phyloP scores from a whole-genome alignment of 1,140 invertebrate genomes.

The Callitettix versicolor region DNA sequence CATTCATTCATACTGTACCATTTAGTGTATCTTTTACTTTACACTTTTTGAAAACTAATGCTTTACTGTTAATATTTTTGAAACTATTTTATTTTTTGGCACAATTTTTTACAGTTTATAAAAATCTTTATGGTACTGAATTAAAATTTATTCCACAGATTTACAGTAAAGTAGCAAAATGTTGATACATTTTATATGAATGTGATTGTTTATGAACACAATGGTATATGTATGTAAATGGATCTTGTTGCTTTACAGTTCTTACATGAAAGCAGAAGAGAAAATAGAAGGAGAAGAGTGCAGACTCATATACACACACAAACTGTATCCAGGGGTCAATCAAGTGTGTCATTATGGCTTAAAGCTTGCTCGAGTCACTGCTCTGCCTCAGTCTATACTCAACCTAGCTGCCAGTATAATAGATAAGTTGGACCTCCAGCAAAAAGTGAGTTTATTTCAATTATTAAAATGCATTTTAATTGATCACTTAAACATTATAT shows the following conservation, averaged over 20 bases:
- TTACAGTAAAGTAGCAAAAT: too few relatives aligned
- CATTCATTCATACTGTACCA: too few relatives aligned
- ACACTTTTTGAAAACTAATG: too few relatives aligned
- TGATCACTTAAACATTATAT: too few relatives aligned
- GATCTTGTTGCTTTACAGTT: slow-evolving; percentile 28
- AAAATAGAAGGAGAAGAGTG: slow-evolving; percentile 9
- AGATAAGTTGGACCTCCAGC: slow-evolving; percentile 1
- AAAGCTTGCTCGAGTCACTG: slow-evolving; percentile 31
- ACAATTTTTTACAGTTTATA: too few relatives aligned
- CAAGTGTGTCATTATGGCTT: slow-evolving; percentile 37
- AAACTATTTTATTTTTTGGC: too few relatives aligned
- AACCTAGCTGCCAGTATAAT: slow-evolving; percentile 11
- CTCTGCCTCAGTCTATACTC: slow-evolving; percentile 21
- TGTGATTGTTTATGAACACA: not conserved
- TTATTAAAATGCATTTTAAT: too few relatives aligned
- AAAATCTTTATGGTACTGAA: too few relatives aligned
- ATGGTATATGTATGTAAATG: not conserved
- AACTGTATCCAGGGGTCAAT: slow-evolving; percentile 32
- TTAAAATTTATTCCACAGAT: too few relatives aligned
- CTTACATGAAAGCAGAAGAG: slow-evolving; percentile 33
- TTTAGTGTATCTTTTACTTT: too few relatives aligned
- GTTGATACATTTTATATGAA: not conserved
- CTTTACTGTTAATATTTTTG: too few relatives aligned
- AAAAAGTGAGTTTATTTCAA: slow-evolving; percentile 2
- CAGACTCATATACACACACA: slow-evolving; percentile 35